Conservation (phyloP, 2,113 vertebrate species). For the Empidonax traillii region DNA sequence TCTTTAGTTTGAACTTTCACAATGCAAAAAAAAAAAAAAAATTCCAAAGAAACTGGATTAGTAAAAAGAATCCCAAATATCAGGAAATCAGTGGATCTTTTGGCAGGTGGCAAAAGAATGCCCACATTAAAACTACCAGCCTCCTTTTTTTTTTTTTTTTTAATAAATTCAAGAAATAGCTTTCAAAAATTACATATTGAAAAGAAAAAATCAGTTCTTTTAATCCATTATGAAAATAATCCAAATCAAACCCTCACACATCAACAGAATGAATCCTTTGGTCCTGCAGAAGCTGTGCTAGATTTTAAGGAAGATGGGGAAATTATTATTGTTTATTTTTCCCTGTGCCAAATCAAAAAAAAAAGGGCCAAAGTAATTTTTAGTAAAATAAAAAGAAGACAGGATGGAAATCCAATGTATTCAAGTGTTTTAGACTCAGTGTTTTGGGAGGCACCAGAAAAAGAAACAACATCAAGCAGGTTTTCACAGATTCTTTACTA, state of each 20-base stretch:
- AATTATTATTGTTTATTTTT: neutral
- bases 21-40: constrained; percentile 16
- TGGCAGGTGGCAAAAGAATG: constrained; percentile 38
- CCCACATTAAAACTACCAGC: constrained; percentile 5
- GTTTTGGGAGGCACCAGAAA: neutral
- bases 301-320: neutral
- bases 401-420: neutral
- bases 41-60: constrained; percentile 65
- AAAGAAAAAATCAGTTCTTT: neutral
- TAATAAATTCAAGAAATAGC: constrained; percentile 72
- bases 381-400: neutral
- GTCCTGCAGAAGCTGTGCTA: neutral
- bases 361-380: neutral
- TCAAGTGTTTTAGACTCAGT: neutral
- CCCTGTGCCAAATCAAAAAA: neutral
- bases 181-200: constrained; percentile 65
- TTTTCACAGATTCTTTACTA: constrained; percentile 20
- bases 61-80: constrained; percentile 52
- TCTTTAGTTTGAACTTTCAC: constrained; percentile 76
- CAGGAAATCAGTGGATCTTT: constrained; percentile 57
- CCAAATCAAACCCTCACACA: neutral
- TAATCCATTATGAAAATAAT: neutral
- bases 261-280: constrained; percentile 17
- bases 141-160: neutral
- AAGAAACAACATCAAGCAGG: constrained; percentile 15